Base-by-base conservation (phyloP, 1,140 invertebrate genomes). In the Heterodera schachtii region DNA sequence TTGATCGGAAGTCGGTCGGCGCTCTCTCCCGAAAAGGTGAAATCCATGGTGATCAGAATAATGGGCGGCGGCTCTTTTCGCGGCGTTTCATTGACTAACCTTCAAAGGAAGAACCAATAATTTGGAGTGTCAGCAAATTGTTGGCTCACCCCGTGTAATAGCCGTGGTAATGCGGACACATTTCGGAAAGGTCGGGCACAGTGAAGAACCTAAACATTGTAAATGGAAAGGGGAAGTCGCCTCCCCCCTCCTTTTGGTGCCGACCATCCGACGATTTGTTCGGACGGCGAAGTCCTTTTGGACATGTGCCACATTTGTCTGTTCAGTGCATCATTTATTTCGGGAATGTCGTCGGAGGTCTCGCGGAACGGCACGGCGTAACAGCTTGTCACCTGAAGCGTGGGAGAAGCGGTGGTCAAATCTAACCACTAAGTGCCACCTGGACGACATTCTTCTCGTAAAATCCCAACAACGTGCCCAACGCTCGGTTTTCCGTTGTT, bases 351-450 rank as follows among this genome's bases (percentile, higher is more conserved):
- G 11, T 69, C 85, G 11, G 80, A 41, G 4, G 80, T 74, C 75
- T 90, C 87, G 71, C 82, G 84, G 80, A 89, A 89, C 3, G 87
- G 87, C 76, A 89, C 89, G 5, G 88, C 81, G 78, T 90, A 89
- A 71, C 87, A 89, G 69, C 89, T 89, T 1, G 87, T 89, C 1
- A 89, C 84, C 84, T 85, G 46, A 16, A 69, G 86, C 31, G 47
- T 52, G 13, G 19, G 46, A 11, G 8, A 44, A 70, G 4, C 49
- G 11, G 13, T 11, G 44, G 11, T 41, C 64, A 13, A 49, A 82
- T 31, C 31, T 31, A 31, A 31, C 31, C 31, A n/a, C n/a, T 52
- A 6, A 11, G 49, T 11, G 2, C 19, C 41, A 88, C 87, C 81
- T 89, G 87, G 46, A 89, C 84, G 11, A 83, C 84, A 75, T 87